Evolutionary conservation across 2,888 invertebrate genomes (phyloP).

Genomic region (Drosophila maculinotata): DNA sequence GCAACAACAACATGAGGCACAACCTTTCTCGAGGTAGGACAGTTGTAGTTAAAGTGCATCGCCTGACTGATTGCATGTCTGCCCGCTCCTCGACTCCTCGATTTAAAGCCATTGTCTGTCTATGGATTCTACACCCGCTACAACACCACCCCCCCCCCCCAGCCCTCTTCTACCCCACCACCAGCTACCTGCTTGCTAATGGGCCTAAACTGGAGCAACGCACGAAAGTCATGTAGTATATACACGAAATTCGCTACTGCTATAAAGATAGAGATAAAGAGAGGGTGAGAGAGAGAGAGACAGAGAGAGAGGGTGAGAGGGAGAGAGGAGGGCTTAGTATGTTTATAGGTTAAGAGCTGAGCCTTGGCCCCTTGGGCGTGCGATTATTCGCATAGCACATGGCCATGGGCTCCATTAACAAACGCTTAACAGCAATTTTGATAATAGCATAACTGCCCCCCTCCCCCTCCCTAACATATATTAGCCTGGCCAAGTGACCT

Average conservation of each 20-base stretch:
- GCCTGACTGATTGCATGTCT: conserved; percentile 78
- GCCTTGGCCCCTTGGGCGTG: conserved; percentile 71
- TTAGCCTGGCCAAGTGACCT: conserved; percentile 65
- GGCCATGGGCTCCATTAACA: conserved; percentile 62
- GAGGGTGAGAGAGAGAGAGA: not conserved
- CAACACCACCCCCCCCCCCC: conserved; percentile 6
- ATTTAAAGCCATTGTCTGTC: conserved; percentile 49
- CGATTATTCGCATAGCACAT: conserved; percentile 48
- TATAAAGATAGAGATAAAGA: no score
- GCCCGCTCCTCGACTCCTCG: conserved; percentile 57
- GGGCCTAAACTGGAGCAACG: conserved; percentile 77
- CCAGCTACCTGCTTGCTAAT: conserved; percentile 39
- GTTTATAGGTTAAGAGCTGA: conserved; percentile 79
- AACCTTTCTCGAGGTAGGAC: conserved; percentile 29
- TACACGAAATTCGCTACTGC: conserved; percentile 67
- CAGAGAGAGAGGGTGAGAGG: not conserved
- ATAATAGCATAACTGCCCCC: conserved; percentile 68
- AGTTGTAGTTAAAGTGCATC: conserved; percentile 71
- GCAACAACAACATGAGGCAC: conserved; percentile 29
- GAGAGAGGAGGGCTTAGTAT: conserved; percentile 52
- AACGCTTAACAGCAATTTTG: conserved; percentile 70
- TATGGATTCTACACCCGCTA: conserved; percentile 25
- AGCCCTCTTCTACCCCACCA: conserved; percentile 2
- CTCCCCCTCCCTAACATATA: not conserved
- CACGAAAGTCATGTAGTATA: conserved; percentile 79